Conservation (phyloP, 2,797 vertebrate genomes). For the Etheostoma perlongum region DNA sequence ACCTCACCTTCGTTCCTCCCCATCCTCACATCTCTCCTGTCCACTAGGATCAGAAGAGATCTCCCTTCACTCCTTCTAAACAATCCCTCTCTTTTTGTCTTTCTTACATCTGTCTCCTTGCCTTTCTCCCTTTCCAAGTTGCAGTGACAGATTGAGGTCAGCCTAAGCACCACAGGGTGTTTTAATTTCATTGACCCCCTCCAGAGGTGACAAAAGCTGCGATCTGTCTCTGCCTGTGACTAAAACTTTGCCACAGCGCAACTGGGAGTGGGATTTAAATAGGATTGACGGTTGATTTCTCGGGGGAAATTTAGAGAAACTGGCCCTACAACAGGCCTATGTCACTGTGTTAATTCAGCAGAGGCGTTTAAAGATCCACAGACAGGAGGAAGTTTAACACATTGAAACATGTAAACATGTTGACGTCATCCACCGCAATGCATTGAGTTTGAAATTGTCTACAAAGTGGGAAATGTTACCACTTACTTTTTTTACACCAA, state of each 20-base stretch:
- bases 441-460: conserved; percentile 4
- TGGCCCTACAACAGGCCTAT: conserved; percentile 23
- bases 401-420: conserved; percentile 21
- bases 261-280: conserved; percentile 67
- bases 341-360: conserved; percentile 45
- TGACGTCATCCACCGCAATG: conserved; percentile 2
- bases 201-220: conserved; percentile 76
- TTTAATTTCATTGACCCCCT: conserved; percentile 84
- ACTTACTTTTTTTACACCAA: background rate
- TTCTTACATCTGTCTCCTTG: conserved; percentile 33
- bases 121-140: conserved; percentile 56
- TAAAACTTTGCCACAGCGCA: conserved; percentile 68
- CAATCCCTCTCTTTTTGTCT: conserved; percentile 39
- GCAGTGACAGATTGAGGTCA: conserved; percentile 86
- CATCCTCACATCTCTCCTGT: conserved; percentile 41
- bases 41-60: conserved; percentile 53
- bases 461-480: background rate
- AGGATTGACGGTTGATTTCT: conserved; percentile 54
- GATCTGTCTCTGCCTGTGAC: conserved; percentile 70
- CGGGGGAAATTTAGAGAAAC: conserved; percentile 62
- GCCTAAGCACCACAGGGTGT: conserved; percentile 72
- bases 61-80: conserved; percentile 32
- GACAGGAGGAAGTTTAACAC: conserved; percentile 36
- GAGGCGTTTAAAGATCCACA: conserved; percentile 33
- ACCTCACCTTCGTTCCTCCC: conserved; percentile 26